phyloP scores from a whole-genome alignment of 64 coral and sea anemone genomes.

The Astreopora myriophthalma region DNA sequence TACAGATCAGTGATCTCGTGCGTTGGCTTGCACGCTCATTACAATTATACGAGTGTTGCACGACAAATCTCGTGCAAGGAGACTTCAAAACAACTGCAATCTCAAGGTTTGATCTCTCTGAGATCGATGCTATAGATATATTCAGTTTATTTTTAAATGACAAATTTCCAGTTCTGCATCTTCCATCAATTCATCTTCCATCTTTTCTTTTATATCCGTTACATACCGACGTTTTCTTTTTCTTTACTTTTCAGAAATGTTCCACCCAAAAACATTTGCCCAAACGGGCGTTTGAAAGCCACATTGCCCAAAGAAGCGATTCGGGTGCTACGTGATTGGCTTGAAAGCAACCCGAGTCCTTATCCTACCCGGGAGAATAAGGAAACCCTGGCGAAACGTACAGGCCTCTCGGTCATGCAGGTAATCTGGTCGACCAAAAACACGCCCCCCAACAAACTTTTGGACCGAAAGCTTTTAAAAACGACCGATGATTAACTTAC shows the following conservation, averaged over 20 bases:
- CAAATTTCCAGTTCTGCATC: neutral
- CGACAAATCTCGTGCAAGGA: too few relatives aligned
- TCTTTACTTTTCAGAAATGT: neutral
- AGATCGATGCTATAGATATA: too few relatives aligned
- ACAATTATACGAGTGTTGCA: too few relatives aligned
- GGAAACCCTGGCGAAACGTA: neutral
- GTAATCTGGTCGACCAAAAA: too few relatives aligned
- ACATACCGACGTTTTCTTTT: too few relatives aligned
- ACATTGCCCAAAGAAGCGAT: constrained; percentile 11
- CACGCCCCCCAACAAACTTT: too few relatives aligned
- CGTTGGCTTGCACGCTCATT: too few relatives aligned
- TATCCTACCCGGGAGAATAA: constrained; percentile 11
- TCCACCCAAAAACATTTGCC: constrained; percentile 4
- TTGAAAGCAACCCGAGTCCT: neutral
- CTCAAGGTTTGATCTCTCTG: neutral
- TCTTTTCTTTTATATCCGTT: neutral
- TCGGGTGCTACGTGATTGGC: neutral
- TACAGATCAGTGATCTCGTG: too few relatives aligned
- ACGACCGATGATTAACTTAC: too few relatives aligned
- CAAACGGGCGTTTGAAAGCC: neutral
- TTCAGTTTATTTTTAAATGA: neutral
- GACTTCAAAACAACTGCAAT: neutral
- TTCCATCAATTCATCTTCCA: neutral
- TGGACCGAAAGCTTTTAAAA: too few relatives aligned
- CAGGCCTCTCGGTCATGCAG: neutral